These are phyloP conservation scores for Trissonchulus sp. DNA, from an alignment of 2,888 invertebrate genomes.

Conservation along the genomic window DNA sequence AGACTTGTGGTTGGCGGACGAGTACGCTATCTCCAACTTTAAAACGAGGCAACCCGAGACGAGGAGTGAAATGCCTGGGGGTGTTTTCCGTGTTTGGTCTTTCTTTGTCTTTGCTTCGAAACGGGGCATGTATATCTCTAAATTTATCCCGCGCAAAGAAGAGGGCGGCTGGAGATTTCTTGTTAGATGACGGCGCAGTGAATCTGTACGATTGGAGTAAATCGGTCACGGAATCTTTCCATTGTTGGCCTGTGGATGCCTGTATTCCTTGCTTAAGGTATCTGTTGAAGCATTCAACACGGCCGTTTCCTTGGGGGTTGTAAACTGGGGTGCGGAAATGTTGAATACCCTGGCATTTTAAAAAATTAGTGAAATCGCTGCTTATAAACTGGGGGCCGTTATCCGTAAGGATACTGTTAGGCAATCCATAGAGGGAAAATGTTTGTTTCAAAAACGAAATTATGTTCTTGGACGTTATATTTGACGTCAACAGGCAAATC, in stretches of 20 bases:
- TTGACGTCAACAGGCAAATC: background rate
- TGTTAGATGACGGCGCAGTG: too few species aligned
- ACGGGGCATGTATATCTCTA: too few species aligned
- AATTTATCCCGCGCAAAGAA: too few species aligned
- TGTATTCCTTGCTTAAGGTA: background rate
- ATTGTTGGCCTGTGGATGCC: background rate
- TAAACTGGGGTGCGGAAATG: background rate
- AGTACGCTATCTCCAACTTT: too few species aligned
- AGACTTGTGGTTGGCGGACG: too few species aligned
- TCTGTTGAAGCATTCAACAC: background rate
- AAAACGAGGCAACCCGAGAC: too few species aligned
- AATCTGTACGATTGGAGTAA: background rate
- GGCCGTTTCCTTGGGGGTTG: background rate
- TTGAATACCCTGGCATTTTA: background rate
- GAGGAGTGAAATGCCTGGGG: too few species aligned
- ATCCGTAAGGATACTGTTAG: background rate
- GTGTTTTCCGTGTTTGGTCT: too few species aligned
- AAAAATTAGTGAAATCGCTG: background rate
- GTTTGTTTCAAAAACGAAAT: background rate
- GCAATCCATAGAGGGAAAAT: background rate
- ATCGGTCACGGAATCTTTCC: background rate
- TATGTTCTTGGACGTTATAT: background rate
- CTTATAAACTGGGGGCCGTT: constrained; percentile 18
- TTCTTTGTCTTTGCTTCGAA: too few species aligned
- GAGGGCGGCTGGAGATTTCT: too few species aligned